These are phyloP conservation scores for Zaprionus capensis DNA, from an alignment of 1,140 invertebrate species.

Conservation along the genomic window DNA sequence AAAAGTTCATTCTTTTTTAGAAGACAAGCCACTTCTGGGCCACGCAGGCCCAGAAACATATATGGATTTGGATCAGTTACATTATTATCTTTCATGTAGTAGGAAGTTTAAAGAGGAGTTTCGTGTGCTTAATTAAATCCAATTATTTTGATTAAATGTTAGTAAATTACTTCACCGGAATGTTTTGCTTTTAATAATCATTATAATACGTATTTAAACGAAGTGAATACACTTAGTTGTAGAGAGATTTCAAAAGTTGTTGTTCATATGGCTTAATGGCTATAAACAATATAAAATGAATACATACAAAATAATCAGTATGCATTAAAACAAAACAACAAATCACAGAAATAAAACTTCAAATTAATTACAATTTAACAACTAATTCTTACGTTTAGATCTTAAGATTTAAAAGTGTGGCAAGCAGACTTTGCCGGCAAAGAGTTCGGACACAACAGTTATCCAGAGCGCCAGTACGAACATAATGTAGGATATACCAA, in stretches of 20 bases:
- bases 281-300: constrained; percentile 32
- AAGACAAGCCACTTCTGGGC: background rate
- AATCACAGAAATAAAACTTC: constrained; percentile 43
- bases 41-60: constrained; percentile 27
- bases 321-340: constrained; percentile 55
- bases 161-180: constrained; percentile 1
- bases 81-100: background rate
- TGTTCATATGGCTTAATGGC: constrained; percentile 18
- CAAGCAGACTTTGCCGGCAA: constrained; percentile 98
- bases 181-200: constrained; percentile 8
- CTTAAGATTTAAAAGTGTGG: constrained; percentile 92
- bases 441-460: constrained; percentile 97
- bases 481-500: constrained; percentile 97
- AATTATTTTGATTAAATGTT: constrained; percentile 2
- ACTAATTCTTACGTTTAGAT: constrained; percentile 9
- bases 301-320: constrained; percentile 1
- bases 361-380: constrained; percentile 21
- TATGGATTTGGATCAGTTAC: constrained; percentile 27
- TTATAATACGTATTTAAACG: constrained; percentile 14
- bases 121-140: background rate
- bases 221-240: constrained; percentile 27
- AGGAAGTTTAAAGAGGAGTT: background rate
- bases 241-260: constrained; percentile 29
- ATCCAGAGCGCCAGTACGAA: constrained; percentile 98
- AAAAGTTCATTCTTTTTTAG: background rate